Evolutionary conservation across 2,113 vertebrate genomes (phyloP).

Genomic region (Rhinoderma darwinii): DNA sequence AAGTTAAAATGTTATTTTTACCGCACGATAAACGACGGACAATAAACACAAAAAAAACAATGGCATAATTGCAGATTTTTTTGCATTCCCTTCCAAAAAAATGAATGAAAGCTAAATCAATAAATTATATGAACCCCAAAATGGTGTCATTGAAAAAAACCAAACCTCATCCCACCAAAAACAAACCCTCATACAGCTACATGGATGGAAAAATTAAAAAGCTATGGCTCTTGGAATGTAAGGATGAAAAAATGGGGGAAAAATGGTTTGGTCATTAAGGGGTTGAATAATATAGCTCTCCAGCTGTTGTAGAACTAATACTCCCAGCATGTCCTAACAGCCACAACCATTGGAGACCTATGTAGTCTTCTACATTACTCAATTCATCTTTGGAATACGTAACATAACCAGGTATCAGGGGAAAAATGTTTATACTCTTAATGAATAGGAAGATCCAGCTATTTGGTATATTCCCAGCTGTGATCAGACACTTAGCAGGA

Average conservation of each 20-base stretch:
- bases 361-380: background rate
- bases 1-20: no score
- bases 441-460: slow-evolving; percentile 7
- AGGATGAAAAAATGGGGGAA: background rate
- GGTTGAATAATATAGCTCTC: background rate
- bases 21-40: no score
- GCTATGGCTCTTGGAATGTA: no score
- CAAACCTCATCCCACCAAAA: no score
- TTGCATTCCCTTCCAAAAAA: no score
- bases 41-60: no score
- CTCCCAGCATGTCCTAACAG: background rate
- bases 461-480: slow-evolving; percentile 11
- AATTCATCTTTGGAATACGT: background rate
- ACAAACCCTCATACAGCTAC: no score
- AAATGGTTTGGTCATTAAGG: background rate
- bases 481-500: background rate
- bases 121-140: no score
- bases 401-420: background rate
- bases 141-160: no score
- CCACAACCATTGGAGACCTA: background rate
- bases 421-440: slow-evolving; percentile 1
- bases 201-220: no score
- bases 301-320: background rate
- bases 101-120: no score
- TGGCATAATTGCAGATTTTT: no score